Conservation (phyloP, 2,797 vertebrate species). For the Sebastes umbrosus region DNA sequence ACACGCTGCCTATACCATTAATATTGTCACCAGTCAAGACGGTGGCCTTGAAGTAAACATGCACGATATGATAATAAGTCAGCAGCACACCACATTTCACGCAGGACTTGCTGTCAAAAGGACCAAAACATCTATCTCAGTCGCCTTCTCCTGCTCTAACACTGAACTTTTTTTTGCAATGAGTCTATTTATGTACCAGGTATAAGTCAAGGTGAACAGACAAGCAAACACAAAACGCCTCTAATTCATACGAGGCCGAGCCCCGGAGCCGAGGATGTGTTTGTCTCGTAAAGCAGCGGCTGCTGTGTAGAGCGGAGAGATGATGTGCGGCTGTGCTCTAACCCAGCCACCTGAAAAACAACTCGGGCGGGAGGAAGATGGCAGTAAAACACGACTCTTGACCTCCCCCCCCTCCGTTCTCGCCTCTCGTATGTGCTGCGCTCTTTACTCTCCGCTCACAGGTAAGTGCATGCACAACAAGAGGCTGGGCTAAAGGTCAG, state of each 20-base stretch:
- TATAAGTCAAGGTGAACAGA: conserved; percentile 49
- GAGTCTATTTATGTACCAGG: conserved; percentile 43
- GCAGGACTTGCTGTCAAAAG: conserved; percentile 69
- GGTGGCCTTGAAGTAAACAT: conserved; percentile 66
- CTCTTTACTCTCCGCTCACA: not conserved
- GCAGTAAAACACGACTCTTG: conserved; percentile 39
- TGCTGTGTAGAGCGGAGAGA: not conserved
- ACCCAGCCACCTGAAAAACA: conserved; percentile 40
- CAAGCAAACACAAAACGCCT: conserved; percentile 40
- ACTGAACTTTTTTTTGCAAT: not conserved
- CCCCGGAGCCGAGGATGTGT: not conserved
- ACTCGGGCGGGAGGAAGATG: not conserved
- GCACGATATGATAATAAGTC: conserved; percentile 68
- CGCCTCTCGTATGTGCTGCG: not conserved
- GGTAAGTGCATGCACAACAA: conserved; percentile 2
- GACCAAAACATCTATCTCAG: conserved; percentile 54
- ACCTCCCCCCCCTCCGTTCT: not conserved
- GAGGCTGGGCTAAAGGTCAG: conserved; percentile 31
- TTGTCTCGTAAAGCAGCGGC: conserved; percentile 51
- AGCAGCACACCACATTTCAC: conserved; percentile 65
- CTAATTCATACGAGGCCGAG: conserved; percentile 43
- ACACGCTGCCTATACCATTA: conserved; percentile 50
- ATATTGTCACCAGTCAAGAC: conserved; percentile 55
- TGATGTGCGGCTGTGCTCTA: conserved; percentile 14
- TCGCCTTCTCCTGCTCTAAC: conserved; percentile 7